phyloP scores from a whole-genome alignment of 1,140 invertebrate species.

The Sycobia sp. region DNA sequence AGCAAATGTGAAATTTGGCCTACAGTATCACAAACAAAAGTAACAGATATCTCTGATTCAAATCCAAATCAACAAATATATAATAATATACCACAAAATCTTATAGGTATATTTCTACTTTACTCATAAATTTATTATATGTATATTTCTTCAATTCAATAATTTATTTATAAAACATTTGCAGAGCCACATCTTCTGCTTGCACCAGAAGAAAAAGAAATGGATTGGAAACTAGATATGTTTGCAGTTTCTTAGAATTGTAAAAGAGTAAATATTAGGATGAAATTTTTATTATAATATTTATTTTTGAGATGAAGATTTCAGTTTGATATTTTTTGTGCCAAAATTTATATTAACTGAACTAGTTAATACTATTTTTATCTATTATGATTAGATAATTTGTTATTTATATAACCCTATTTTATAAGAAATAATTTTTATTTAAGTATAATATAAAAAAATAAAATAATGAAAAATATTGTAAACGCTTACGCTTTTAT shows the following conservation, averaged over 20 bases:
- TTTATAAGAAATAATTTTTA: conserved; percentile 2
- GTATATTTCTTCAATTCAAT: not conserved
- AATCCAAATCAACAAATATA: conserved; percentile 3
- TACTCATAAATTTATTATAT: not conserved
- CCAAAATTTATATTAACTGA: not conserved
- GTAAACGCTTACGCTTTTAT: conserved; percentile 37
- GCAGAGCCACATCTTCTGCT: conserved; percentile 47
- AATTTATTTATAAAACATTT: conserved; percentile 32
- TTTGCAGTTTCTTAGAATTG: conserved; percentile 36
- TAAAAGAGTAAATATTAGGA: not conserved
- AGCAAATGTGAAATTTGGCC: conserved; percentile 54
- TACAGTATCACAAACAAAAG: not conserved
- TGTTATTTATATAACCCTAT: conserved; percentile 5
- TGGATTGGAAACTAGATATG: conserved; percentile 43
- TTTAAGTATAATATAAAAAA: conserved; percentile 12
- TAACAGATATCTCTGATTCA: not conserved
- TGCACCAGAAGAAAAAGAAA: conserved; percentile 44
- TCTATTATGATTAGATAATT: not conserved
- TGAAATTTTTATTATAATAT: conserved; percentile 16
- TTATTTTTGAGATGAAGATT: not conserved
- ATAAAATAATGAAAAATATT: conserved; percentile 25
- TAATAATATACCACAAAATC: conserved; percentile 37
- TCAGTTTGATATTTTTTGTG: conserved; percentile 3
- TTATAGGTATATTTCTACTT: conserved; percentile 41
- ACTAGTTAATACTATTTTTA: not conserved